Evolutionary conservation across 2,113 vertebrate genomes (phyloP).

Genomic region (Neotragus pygmaeus): DNA sequence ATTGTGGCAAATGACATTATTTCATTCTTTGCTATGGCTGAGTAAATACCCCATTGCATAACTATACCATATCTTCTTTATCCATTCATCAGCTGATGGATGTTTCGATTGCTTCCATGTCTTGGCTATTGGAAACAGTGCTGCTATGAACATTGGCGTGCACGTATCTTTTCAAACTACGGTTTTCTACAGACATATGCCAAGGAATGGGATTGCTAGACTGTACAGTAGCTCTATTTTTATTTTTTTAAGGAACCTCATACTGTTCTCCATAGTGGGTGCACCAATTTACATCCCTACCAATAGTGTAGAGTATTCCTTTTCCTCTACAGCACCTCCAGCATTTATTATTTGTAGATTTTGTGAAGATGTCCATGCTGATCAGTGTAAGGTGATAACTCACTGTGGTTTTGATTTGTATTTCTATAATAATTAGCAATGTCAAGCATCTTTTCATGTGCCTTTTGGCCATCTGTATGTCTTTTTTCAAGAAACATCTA

Average conservation of each 20-base stretch:
- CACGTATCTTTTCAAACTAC: neutral
- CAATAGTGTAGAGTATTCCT: neutral
- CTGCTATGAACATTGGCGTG: neutral
- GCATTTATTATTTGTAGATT: neutral
- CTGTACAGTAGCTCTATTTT: neutral
- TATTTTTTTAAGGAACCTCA: neutral
- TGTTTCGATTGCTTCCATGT: rapidly evolving
- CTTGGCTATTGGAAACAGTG: neutral
- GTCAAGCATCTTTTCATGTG: neutral
- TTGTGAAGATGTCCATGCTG: neutral
- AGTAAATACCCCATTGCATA: neutral
- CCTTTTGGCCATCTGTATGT: neutral
- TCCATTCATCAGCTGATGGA: neutral
- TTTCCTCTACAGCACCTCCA: neutral
- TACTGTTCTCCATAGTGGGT: neutral
- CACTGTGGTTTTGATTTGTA: neutral
- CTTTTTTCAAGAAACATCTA: neutral
- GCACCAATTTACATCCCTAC: neutral
- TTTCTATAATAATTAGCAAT: neutral
- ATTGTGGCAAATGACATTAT: neutral
- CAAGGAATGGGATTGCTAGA: neutral
- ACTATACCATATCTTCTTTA: neutral
- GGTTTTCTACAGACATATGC: neutral
- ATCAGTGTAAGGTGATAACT: neutral
- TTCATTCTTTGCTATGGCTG: neutral